Conservation (phyloP, 2,888 invertebrate species). For the Tetragonisca angustula region DNA sequence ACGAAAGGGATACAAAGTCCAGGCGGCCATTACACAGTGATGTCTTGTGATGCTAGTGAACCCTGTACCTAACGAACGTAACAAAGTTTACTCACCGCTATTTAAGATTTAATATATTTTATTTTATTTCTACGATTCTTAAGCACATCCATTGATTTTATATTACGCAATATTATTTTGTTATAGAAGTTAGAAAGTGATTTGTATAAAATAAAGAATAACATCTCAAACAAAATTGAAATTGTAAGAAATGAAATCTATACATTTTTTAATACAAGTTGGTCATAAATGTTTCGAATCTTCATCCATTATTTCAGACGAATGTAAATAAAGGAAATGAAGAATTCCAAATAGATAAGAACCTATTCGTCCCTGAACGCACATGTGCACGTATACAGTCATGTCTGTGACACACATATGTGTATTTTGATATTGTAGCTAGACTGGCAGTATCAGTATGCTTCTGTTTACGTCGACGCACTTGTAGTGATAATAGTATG, state of each 20-base stretch:
- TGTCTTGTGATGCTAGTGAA: neutral
- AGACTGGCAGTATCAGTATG: slow-evolving; percentile 32
- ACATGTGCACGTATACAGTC: slow-evolving; percentile 1
- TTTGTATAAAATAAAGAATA: neutral
- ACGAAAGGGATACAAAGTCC: slow-evolving; percentile 66
- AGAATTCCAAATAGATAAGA: neutral
- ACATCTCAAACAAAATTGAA: neutral
- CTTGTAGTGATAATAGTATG: slow-evolving; percentile 34
- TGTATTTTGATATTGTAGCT: slow-evolving; percentile 19
- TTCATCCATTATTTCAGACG: neutral
- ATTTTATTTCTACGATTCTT: neutral
- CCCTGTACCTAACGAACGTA: neutral
- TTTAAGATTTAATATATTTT: neutral
- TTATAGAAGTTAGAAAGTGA: neutral
- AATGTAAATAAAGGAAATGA: neutral
- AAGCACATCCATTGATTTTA: neutral
- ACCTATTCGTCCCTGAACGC: slow-evolving; percentile 27
- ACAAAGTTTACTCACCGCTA: neutral
- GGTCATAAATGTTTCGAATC: neutral
- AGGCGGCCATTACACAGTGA: slow-evolving; percentile 34
- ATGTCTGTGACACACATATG: neutral
- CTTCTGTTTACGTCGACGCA: slow-evolving; percentile 48
- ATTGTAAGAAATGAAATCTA: neutral
- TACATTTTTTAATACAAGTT: neutral
- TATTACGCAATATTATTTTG: neutral